Conservation (phyloP, 92 coral and sea anemone species). For the Zoanthus gigantus region DNA sequence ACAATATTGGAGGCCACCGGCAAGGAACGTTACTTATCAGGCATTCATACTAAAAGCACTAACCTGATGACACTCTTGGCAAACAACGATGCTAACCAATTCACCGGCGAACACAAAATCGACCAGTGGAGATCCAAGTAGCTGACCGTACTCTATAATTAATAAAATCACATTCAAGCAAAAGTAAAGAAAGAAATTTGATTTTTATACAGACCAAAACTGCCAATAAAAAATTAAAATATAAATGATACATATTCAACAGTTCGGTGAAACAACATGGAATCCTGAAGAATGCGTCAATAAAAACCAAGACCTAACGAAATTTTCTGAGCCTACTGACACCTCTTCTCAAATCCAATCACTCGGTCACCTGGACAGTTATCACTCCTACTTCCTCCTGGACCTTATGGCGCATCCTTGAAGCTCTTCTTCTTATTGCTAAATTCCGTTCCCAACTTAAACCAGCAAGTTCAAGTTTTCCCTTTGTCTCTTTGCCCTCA, state of each 20-base stretch:
- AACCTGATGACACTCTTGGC: constrained; percentile 89
- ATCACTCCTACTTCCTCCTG: too few species aligned
- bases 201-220: too few species aligned
- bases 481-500: too few species aligned
- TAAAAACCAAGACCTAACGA: background rate
- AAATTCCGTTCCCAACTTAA: too few species aligned
- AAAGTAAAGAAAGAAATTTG: background rate
- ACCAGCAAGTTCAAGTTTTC: too few species aligned
- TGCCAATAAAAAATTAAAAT: too few species aligned
- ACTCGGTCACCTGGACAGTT: background rate
- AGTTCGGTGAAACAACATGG: background rate
- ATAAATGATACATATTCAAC: background rate
- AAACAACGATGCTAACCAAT: constrained; percentile 89
- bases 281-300: background rate
- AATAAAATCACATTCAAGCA: background rate
- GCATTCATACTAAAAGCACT: background rate
- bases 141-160: constrained; percentile 73
- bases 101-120: constrained; percentile 93
- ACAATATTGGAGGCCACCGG: too few species aligned
- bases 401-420: too few species aligned
- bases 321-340: background rate
- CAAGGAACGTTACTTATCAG: too few species aligned
- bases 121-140: constrained; percentile 79
- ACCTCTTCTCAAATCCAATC: too few species aligned
- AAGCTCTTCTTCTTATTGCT: too few species aligned